A percentile compares a stretch with the other conserved stretches of the same genome.
Evolutionary conservation across 2,113 vertebrate genomes (phyloP).

Genomic region (Oreotrochilus melanogaster): DNA sequence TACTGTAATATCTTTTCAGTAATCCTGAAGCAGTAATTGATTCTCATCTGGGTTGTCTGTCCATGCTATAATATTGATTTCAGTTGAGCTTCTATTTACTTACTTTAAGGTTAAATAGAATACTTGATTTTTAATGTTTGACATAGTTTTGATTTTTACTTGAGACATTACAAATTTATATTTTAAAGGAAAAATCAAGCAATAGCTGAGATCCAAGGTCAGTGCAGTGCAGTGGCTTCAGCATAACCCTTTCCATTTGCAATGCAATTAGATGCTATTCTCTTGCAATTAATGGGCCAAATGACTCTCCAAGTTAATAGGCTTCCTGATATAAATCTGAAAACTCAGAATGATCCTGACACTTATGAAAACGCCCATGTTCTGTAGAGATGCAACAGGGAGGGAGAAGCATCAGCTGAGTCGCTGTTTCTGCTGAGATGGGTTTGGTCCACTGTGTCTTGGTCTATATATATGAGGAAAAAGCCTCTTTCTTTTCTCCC

Average conservation of each 20-base stretch:
- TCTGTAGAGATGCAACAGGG: neutral
- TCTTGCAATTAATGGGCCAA: constrained; percentile 34
- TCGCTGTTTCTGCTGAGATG: neutral
- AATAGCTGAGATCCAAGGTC: neutral
- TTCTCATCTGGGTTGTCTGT: neutral
- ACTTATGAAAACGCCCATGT: neutral
- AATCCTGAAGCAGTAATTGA: neutral
- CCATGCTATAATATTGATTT: neutral
- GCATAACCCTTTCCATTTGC: constrained; percentile 1
- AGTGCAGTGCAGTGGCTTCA: neutral
- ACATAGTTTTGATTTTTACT: neutral
- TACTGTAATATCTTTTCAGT: neutral
- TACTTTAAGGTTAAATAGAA: neutral
- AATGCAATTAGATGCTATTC: constrained; percentile 22
- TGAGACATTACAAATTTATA: neutral
- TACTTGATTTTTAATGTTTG: neutral
- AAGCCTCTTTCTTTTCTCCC: neutral
- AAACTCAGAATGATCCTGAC: neutral
- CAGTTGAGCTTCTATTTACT: neutral
- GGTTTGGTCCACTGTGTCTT: neutral
- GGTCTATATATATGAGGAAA: neutral
- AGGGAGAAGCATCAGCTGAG: neutral
- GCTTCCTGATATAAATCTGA: constrained; percentile 10
- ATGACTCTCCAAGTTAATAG: neutral
- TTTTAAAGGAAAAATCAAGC: neutral